Base-by-base conservation (phyloP, 2,113 vertebrate genomes). In the Etheostoma spectabile region DNA sequence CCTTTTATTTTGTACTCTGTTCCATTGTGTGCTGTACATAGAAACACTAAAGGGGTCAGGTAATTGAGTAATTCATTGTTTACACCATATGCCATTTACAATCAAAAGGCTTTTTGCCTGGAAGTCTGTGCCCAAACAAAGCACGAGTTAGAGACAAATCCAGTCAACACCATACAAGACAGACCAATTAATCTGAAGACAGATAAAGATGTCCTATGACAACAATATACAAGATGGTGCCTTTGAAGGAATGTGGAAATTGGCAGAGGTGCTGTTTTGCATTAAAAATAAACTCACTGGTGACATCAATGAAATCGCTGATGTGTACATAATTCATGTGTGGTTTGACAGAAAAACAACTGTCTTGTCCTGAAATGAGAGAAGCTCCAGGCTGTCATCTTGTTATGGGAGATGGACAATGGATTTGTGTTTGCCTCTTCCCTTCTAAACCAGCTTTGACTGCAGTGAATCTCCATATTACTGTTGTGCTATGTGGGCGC, bases 31-130 rank as follows among this genome's bases (percentile, higher is more conserved):
- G n/a, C 35, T 35, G 38, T 63, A 66, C 59, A 60, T 70, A 55
- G 2, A 60, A 77, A 74, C n/a, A 63, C 53, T 65, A 56, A 52
- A 71, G 46, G 49, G 79, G 30, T 42, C 35, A n/a, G 33, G 27
- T 74, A 70, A 48, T 67, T 74, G 60, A 85, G 85, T 74, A 83
- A 74, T 82, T 70, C 62, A 72, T 83, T 81, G 76, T 90, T 89
- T 66, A 66, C 61, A 77, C 67, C 35, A 82, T 79, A 84, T 33
- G 3, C 24, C 19, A 84, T 90, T 87, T 89, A 74, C 66, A 82
- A 77, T 83, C 55, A 65, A 35, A 80, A 77, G 68, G 68, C 42
- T 67, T 72, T 81, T 81, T 18, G 56, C 49, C 67, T 30, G 15
- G n/a, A 66, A 83, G 30, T 68, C 35, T 71, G 53, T 45, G 42